Conservation (phyloP, 2,113 vertebrate species). For the Hyla sarda region DNA sequence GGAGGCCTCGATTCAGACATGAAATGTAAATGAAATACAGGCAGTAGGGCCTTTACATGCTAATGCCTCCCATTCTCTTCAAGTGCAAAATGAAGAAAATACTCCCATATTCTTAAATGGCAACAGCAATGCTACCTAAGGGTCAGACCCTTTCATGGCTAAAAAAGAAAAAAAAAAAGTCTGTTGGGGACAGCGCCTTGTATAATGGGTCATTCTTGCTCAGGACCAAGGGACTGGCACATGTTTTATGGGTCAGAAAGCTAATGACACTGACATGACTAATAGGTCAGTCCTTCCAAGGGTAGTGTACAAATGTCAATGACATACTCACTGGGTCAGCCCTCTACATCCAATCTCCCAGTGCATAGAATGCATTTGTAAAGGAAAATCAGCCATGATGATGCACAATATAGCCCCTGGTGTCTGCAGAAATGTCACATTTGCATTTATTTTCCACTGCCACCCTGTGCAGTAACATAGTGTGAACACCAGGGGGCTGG, state of each 20-base stretch:
- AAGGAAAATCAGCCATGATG: neutral
- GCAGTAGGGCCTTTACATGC: constrained; percentile 5
- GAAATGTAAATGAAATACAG: constrained; percentile 48
- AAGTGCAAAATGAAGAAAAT: constrained; percentile 35
- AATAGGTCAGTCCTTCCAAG: neutral
- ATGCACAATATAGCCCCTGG: neutral
- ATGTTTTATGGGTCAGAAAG: constrained; percentile 29
- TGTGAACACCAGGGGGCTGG: neutral
- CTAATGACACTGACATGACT: neutral
- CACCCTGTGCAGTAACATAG: neutral
- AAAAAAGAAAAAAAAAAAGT: too few species aligned
- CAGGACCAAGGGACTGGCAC: neutral
- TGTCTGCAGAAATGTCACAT: neutral
- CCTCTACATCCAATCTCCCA: neutral
- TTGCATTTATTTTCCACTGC: neutral
- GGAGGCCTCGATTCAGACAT: constrained; percentile 37
- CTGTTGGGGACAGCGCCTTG: neutral
- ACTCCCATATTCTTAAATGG: constrained; percentile 1
- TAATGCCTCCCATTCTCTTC: constrained; percentile 26
- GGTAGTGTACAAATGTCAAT: constrained; percentile 18
- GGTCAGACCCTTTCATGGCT: constrained; percentile 3
- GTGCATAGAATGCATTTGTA: neutral
- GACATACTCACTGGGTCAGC: neutral
- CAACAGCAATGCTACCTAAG: neutral
- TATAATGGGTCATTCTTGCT: neutral